phyloP scores from a whole-genome alignment of 2,113 vertebrate species.

The Ictalurus punctatus region DNA sequence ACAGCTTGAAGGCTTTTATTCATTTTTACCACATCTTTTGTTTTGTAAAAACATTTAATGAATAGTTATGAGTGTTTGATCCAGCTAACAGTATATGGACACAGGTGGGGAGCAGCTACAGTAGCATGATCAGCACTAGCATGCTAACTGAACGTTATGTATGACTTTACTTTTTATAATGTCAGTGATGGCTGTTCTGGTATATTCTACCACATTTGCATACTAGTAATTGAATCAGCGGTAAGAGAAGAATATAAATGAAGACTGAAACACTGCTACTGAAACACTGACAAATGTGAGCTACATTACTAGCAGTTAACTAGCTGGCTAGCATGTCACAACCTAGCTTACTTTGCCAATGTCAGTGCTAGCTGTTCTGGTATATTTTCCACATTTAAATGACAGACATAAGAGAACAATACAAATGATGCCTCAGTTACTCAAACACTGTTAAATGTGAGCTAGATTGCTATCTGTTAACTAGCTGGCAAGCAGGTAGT shows the following conservation, averaged over 20 bases:
- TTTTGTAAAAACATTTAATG: not conserved
- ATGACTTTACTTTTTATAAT: not conserved
- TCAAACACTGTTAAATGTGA: not conserved
- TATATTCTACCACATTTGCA: not conserved
- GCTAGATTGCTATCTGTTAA: not conserved
- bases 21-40: not conserved
- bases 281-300: not conserved
- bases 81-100: not conserved
- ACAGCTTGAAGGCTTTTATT: not conserved
- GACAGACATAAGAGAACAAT: not conserved
- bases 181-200: not conserved
- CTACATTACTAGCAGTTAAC: not conserved
- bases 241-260: not conserved
- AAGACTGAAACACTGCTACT: not conserved
- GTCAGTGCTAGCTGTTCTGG: too few species aligned
- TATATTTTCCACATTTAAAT: not conserved
- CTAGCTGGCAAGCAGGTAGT: not conserved
- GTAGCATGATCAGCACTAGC: not conserved
- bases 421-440: not conserved
- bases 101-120: not conserved
- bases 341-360: not conserved
- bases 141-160: not conserved
- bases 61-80: not conserved
- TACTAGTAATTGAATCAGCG: not conserved
- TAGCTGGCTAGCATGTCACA: not conserved